phyloP scores from a whole-genome alignment of 2,797 vertebrate species.

The Falco peregrinus region DNA sequence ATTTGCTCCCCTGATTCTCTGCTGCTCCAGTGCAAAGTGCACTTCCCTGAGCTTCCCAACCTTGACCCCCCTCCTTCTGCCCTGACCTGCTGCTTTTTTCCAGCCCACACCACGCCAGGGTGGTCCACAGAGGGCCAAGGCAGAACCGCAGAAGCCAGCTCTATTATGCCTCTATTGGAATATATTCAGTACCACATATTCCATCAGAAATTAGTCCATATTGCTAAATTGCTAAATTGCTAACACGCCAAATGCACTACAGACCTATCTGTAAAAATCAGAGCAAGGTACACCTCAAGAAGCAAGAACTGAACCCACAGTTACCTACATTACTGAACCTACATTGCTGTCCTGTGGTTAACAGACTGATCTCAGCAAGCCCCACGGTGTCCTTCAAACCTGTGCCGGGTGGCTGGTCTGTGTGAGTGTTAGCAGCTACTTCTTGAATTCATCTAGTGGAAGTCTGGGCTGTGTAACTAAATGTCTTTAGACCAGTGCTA shows the following conservation, averaged over 20 bases:
- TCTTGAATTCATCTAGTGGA: background rate
- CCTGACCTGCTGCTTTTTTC: background rate
- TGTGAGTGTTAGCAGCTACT: background rate
- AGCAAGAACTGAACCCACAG: background rate
- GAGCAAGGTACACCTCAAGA: background rate
- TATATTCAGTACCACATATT: background rate
- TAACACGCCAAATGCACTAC: background rate
- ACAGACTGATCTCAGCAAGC: background rate
- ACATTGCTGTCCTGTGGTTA: background rate
- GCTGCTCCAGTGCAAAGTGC: background rate
- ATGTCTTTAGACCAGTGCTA: background rate
- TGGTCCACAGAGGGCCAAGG: background rate
- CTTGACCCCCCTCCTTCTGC: background rate
- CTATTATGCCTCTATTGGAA: accelerated
- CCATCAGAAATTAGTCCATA: background rate
- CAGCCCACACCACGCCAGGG: background rate
- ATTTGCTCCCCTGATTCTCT: background rate
- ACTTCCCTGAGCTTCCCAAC: background rate
- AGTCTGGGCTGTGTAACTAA: background rate
- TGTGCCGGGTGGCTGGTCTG: background rate
- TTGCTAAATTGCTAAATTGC: background rate
- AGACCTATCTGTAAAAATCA: background rate
- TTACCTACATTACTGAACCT: background rate
- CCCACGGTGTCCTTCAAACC: background rate
- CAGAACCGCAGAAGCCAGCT: background rate